Percentiles rank a stretch among this genome's conserved stretches.
Conservation (phyloP, 2,888 invertebrate species). For the Camptogramma bilineatum region DNA sequence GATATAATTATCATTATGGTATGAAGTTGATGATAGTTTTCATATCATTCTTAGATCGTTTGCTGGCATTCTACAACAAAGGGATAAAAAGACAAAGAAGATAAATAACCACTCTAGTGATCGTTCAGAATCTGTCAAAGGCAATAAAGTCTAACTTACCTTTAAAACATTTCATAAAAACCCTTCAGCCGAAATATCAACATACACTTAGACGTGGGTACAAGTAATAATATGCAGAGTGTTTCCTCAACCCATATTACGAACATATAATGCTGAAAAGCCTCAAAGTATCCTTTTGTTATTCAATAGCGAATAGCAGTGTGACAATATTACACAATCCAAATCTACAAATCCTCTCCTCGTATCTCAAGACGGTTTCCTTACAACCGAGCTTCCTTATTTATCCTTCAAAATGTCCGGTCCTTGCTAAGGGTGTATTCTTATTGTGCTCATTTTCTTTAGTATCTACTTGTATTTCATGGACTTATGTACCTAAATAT, state of each 20-base stretch:
- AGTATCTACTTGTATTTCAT: not conserved
- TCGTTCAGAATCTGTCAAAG: too few species aligned
- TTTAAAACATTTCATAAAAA: not conserved
- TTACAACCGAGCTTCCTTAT: conserved; percentile 47
- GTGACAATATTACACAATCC: conserved; percentile 40
- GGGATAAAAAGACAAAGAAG: too few species aligned
- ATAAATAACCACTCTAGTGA: too few species aligned
- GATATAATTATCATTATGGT: too few species aligned
- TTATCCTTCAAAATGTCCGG: conserved; percentile 45
- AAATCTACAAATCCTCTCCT: conserved; percentile 47
- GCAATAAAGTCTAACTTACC: too few species aligned
- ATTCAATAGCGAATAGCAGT: conserved; percentile 42
- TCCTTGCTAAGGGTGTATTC: conserved; percentile 33
- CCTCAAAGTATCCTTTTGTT: conserved; percentile 36
- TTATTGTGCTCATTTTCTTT: conserved; percentile 8
- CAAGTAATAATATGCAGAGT: not conserved
- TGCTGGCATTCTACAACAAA: too few species aligned
- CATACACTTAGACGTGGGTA: not conserved
- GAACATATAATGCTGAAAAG: conserved; percentile 13
- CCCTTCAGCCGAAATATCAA: not conserved
- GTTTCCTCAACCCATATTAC: conserved; percentile 12
- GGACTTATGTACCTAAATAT: too few species aligned
- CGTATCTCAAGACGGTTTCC: conserved; percentile 48
- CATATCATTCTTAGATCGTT: too few species aligned
- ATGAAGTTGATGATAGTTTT: too few species aligned